A percentile compares a stretch with the other conserved stretches of the same genome.
Evolutionary conservation across 2,888 invertebrate genomes (phyloP).

Genomic region (Drosophila antonietae): DNA sequence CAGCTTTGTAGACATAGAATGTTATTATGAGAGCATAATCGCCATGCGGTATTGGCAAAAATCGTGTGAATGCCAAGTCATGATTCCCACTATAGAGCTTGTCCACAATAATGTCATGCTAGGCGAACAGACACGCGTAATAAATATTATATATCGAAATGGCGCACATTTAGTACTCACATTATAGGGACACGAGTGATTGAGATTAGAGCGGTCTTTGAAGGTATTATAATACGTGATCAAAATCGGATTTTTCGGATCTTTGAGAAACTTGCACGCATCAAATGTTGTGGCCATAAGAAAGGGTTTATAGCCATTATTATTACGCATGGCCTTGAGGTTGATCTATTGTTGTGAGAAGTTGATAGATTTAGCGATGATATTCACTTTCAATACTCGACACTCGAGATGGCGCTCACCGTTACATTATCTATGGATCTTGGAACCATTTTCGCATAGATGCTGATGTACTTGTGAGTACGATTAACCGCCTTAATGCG

Average conservation of each 20-base stretch:
- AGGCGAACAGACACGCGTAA: not conserved
- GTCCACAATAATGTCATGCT: slow-evolving; percentile 29
- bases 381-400: fast-evolving
- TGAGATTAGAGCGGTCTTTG: slow-evolving; percentile 21
- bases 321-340: slow-evolving; percentile 17
- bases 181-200: slow-evolving; percentile 41
- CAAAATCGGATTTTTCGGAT: not conserved
- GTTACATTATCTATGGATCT: slow-evolving; percentile 17
- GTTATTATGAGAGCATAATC: slow-evolving; percentile 11
- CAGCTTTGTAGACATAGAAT: not conserved
- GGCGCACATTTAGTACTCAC: slow-evolving; percentile 11
- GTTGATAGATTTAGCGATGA: not conserved
- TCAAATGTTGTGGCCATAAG: slow-evolving; percentile 15
- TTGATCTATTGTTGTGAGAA: slow-evolving; percentile 20
- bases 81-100: slow-evolving; percentile 15
- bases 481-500: slow-evolving; percentile 56
- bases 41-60: slow-evolving; percentile 21
- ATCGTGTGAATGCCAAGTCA: not conserved
- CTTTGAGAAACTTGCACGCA: slow-evolving; percentile 40
- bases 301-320: slow-evolving; percentile 45
- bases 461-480: slow-evolving; percentile 48
- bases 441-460: slow-evolving; percentile 8
- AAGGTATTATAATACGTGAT: slow-evolving; percentile 11
- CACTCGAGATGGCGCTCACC: slow-evolving; percentile 24
- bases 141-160: not conserved